Evolutionary conservation across 1,140 invertebrate genomes (phyloP).

Genomic region (Akabosia matsudoensis): DNA sequence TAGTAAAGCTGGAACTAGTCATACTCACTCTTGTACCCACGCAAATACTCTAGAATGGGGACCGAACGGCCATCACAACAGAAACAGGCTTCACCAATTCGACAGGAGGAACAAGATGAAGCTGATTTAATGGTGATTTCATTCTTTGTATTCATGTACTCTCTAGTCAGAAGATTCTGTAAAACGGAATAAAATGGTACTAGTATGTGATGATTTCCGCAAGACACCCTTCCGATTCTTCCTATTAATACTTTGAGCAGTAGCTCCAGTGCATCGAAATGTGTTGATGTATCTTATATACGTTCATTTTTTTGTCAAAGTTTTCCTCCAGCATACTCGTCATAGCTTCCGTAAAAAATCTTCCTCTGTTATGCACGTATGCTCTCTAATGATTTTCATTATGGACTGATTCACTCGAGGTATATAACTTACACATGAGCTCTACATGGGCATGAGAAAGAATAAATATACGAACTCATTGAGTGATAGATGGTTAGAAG

Average conservation of each 20-base stretch:
- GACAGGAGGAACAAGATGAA: slow-evolving; percentile 8
- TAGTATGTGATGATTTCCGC: slow-evolving; percentile 4
- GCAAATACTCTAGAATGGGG: not conserved
- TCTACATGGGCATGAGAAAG: too few relatives aligned
- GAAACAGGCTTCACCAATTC: not conserved
- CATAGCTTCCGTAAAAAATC: slow-evolving; percentile 14
- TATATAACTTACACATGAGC: slow-evolving; percentile 4
- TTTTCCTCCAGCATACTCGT: not conserved
- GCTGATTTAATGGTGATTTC: slow-evolving; percentile 20
- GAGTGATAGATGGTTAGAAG: too few relatives aligned
- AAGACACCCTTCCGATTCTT: slow-evolving; percentile 17
- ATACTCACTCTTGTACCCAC: not conserved
- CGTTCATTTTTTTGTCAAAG: not conserved
- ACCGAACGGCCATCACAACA: not conserved
- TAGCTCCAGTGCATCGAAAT: not conserved
- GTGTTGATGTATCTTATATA: not conserved
- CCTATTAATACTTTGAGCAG: not conserved
- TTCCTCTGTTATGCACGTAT: slow-evolving; percentile 19
- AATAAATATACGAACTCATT: too few relatives aligned
- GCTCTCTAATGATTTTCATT: slow-evolving; percentile 24
- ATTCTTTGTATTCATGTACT: not conserved
- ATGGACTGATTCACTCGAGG: not conserved
- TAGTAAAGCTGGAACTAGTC: not conserved
- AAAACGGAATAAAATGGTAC: not conserved
- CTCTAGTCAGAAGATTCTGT: not conserved